A percentile compares a stretch with the other conserved stretches of the same genome.
These are phyloP conservation scores for Pemphigus obesinymphae DNA, from an alignment of 1,140 invertebrate genomes.

Conservation along the genomic window DNA sequence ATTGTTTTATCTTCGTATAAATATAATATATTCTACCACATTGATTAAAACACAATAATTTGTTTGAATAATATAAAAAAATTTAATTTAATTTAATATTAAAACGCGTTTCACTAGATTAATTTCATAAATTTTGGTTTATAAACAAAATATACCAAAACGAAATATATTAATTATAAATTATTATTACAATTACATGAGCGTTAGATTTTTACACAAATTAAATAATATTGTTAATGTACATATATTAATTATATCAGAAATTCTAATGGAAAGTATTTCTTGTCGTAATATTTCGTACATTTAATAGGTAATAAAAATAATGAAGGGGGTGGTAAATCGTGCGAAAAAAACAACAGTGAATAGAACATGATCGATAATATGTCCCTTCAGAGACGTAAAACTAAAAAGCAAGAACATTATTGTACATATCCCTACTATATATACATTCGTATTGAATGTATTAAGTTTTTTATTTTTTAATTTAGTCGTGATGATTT, in stretches of 20 bases:
- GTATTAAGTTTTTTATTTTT: constrained; percentile 32
- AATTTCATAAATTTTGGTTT: background rate
- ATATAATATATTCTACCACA: too few relatives aligned
- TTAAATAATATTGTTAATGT: background rate
- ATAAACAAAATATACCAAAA: background rate
- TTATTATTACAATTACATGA: background rate
- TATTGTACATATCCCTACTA: background rate
- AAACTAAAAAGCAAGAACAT: constrained; percentile 21
- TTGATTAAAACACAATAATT: background rate
- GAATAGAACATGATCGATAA: constrained; percentile 18
- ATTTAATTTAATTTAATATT: background rate
- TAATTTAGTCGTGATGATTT: constrained; percentile 24
- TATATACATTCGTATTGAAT: constrained; percentile 7
- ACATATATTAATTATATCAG: background rate
- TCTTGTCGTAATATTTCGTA: background rate
- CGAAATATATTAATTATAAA: background rate
- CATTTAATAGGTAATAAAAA: background rate
- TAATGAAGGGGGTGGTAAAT: background rate
- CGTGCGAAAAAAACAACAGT: constrained; percentile 27
- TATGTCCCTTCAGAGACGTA: constrained; percentile 9
- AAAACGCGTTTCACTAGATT: background rate
- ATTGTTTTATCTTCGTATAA: too few relatives aligned
- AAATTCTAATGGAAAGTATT: background rate
- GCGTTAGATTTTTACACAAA: background rate
- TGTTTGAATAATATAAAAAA: too few relatives aligned